These are phyloP conservation scores for Actinernus sp. DNA, from an alignment of 92 coral and sea anemone species.

Conservation along the genomic window DNA sequence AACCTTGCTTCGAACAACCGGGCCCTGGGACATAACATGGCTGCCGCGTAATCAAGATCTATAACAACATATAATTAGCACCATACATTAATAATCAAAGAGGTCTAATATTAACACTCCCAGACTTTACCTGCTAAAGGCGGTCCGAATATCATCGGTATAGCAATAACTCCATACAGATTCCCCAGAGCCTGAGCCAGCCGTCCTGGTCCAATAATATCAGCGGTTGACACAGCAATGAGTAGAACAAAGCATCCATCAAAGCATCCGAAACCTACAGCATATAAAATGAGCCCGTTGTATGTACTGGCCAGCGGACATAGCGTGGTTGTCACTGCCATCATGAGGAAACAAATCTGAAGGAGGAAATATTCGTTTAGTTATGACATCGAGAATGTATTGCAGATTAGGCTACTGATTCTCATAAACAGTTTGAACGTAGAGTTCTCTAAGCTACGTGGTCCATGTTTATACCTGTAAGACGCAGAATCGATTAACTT, in stretches of 20 bases:
- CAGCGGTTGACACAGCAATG: slow-evolving; percentile 87
- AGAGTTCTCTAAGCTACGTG: neutral
- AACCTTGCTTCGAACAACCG: too few relatives aligned
- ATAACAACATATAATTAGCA: too few relatives aligned
- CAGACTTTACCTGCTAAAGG: slow-evolving; percentile 92
- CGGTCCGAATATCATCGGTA: slow-evolving; percentile 92
- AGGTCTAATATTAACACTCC: too few relatives aligned
- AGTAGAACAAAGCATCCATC: slow-evolving; percentile 93
- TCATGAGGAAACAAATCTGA: slow-evolving; percentile 84
- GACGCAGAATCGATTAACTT: slow-evolving; percentile 86
- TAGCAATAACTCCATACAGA: slow-evolving; percentile 81
- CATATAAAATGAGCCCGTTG: slow-evolving; percentile 81
- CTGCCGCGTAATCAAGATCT: too few relatives aligned
- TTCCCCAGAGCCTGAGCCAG: slow-evolving; percentile 82
- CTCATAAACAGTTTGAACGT: neutral
- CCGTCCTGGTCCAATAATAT: slow-evolving; percentile 75
- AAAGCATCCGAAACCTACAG: slow-evolving; percentile 76
- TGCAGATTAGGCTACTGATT: neutral
- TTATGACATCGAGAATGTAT: neutral
- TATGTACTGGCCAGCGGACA: slow-evolving; percentile 85
- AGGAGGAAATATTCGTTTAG: slow-evolving; percentile 4
- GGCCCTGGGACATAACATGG: too few relatives aligned
- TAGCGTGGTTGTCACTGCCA: slow-evolving; percentile 83
- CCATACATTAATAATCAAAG: too few relatives aligned
- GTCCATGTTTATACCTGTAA: slow-evolving; percentile 53